Evolutionary conservation across 2,797 vertebrate species (phyloP).

Genomic region (Bryconaethiops microstoma): DNA sequence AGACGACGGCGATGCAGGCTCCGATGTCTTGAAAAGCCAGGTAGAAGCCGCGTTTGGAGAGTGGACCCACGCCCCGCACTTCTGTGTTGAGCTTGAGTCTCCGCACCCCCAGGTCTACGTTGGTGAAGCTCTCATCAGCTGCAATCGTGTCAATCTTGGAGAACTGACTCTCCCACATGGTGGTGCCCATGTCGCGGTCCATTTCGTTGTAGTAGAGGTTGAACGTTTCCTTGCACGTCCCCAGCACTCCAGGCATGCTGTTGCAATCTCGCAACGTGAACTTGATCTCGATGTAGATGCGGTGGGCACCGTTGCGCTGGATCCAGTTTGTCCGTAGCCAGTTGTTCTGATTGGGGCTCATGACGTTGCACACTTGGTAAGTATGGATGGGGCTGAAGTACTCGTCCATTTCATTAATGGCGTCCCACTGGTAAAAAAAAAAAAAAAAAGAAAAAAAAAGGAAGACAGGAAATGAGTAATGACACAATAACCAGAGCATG

Average conservation of each 20-base stretch:
- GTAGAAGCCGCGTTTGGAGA: constrained; percentile 90
- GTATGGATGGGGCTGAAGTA: constrained; percentile 96
- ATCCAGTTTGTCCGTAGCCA: constrained; percentile 95
- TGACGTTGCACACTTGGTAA: constrained; percentile 97
- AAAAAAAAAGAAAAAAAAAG: too few species aligned
- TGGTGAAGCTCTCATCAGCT: constrained; percentile 96
- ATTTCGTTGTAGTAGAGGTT: constrained; percentile 96
- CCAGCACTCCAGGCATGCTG: constrained; percentile 95
- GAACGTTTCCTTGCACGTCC: constrained; percentile 98
- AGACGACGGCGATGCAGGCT: constrained; percentile 93
- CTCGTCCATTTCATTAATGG: constrained; percentile 98
- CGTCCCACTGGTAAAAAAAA: constrained; percentile 92
- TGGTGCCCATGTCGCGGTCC: constrained; percentile 86
- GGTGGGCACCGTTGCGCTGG: constrained; percentile 85
- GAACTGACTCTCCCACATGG: constrained; percentile 90
- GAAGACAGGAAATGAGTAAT: background rate
- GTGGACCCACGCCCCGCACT: constrained; percentile 89
- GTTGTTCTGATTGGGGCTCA: constrained; percentile 97
- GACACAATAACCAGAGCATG: too few species aligned
- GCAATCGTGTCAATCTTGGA: constrained; percentile 96
- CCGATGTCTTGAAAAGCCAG: constrained; percentile 97
- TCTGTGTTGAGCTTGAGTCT: constrained; percentile 94
- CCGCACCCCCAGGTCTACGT: constrained; percentile 90
- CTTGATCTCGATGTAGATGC: constrained; percentile 94
- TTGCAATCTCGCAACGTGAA: constrained; percentile 96